Conservation (phyloP, 1,140 invertebrate species). For the Orchestia grillus region DNA sequence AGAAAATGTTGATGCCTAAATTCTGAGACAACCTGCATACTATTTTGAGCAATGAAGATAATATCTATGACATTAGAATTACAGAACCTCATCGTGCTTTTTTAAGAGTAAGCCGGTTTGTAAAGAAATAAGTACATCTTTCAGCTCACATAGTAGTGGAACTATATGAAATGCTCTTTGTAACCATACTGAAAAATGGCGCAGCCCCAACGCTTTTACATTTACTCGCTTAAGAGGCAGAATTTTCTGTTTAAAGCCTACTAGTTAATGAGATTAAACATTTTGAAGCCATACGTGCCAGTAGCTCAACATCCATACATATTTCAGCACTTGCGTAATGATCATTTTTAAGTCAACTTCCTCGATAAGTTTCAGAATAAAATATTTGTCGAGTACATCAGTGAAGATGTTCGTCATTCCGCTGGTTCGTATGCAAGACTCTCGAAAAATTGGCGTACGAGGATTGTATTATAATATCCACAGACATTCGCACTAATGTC, state of each 20-base stretch:
- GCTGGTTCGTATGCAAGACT: background rate
- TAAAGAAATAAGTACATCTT: too few species aligned
- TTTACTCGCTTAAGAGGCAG: background rate
- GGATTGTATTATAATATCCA: background rate
- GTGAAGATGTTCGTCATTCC: background rate
- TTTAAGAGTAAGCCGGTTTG: too few species aligned
- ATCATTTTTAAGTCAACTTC: background rate
- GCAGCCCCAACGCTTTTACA: background rate
- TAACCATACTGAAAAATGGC: too few species aligned
- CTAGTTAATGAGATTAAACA: background rate
- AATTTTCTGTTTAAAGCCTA: background rate
- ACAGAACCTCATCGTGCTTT: too few species aligned
- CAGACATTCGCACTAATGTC: background rate
- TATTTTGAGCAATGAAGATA: too few species aligned
- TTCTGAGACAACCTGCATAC: too few species aligned
- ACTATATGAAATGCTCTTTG: too few species aligned
- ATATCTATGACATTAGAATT: too few species aligned
- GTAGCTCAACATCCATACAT: background rate
- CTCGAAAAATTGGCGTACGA: background rate
- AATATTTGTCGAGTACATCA: background rate
- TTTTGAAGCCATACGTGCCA: background rate
- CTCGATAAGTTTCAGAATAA: background rate
- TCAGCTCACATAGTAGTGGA: too few species aligned
- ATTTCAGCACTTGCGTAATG: background rate
- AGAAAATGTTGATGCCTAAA: too few species aligned